Percentiles rank a stretch among this genome's conserved stretches.
Conservation (phyloP, 2,888 invertebrate species). For the Xanthia icteritia region DNA sequence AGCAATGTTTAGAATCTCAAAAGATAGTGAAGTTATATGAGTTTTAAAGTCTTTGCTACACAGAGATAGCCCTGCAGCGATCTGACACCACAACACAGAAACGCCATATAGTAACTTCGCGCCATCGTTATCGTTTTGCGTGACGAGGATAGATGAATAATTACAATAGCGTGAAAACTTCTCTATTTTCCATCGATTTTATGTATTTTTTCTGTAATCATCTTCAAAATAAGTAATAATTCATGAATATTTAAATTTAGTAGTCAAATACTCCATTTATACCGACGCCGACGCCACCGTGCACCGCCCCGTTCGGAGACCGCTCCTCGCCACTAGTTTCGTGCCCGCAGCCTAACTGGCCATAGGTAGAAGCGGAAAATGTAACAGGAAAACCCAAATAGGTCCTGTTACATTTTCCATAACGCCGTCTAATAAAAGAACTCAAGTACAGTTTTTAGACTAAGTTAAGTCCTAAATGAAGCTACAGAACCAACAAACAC, state of each 20-base stretch:
- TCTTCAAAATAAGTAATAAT: not conserved
- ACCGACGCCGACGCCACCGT: not conserved
- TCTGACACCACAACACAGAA: not conserved
- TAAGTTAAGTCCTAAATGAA: too few species aligned
- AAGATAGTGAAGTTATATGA: not conserved
- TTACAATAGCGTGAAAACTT: not conserved
- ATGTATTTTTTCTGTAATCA: too few species aligned
- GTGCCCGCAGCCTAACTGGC: not conserved
- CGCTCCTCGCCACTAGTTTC: too few species aligned
- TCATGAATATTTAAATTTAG: not conserved
- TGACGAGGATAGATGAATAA: not conserved
- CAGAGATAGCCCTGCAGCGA: not conserved
- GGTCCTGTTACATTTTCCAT: not conserved
- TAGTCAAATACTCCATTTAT: not conserved
- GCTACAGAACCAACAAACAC: too few species aligned
- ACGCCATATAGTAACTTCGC: not conserved
- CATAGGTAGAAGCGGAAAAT: conserved; percentile 3
- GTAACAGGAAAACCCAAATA: conserved; percentile 15
- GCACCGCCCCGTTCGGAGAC: not conserved
- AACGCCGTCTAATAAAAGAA: conserved; percentile 1
- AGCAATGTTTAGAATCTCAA: not conserved
- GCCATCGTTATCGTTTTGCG: not conserved
- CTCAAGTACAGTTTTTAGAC: too few species aligned
- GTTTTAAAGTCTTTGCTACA: not conserved
- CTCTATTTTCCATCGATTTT: not conserved